phyloP scores from a whole-genome alignment of 1,140 invertebrate genomes.

The Mya arenaria region DNA sequence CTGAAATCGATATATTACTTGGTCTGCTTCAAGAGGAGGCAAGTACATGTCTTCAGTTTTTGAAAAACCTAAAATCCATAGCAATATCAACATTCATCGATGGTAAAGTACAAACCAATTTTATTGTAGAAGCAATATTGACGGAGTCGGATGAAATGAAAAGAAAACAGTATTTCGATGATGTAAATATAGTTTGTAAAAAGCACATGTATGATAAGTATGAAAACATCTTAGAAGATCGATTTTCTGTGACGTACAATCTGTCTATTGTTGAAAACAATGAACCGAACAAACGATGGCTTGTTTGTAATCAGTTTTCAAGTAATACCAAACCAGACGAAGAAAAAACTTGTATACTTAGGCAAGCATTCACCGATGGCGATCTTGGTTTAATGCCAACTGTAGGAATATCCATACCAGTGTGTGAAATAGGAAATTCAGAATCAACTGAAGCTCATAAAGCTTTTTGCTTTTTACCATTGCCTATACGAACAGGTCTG shows the following conservation, averaged over 20 bases:
- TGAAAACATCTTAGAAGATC: no score
- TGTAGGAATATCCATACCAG: not conserved
- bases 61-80: slow-evolving; percentile 9
- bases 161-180: not conserved
- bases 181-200: no score
- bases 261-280: no score
- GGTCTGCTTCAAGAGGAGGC: slow-evolving; percentile 64
- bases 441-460: not conserved
- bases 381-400: not conserved
- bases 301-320: not conserved
- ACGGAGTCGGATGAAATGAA: slow-evolving; percentile 42
- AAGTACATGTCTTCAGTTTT: slow-evolving; percentile 17
- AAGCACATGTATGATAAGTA: no score
- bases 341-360: no score
- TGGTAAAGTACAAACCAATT: slow-evolving; percentile 21
- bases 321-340: no score
- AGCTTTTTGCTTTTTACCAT: not conserved
- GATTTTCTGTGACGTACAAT: no score
- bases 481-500: not conserved
- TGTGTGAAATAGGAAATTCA: not conserved
- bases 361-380: not conserved
- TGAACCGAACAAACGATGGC: not conserved
- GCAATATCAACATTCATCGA: slow-evolving; percentile 3
- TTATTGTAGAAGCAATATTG: slow-evolving; percentile 57
- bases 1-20: slow-evolving; percentile 63